Conservation (phyloP, 2,797 vertebrate species). For the Taenioides sp. region DNA sequence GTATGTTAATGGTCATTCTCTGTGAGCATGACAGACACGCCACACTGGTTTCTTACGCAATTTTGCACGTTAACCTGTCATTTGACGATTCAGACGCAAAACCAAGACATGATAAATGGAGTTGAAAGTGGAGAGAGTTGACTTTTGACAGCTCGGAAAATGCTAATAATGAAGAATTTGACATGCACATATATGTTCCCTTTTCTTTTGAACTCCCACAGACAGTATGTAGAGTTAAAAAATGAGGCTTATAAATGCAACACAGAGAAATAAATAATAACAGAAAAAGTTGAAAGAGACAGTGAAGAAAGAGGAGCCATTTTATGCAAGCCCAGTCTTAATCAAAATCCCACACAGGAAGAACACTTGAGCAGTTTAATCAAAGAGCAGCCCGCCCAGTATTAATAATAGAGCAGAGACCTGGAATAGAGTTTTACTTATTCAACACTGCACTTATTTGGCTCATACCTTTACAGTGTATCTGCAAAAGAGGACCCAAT, state of each 20-base stretch:
- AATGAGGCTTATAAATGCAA: neutral
- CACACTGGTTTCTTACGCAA: conserved; percentile 38
- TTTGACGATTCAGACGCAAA: conserved; percentile 36
- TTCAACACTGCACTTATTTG: conserved; percentile 78
- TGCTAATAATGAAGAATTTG: conserved; percentile 27
- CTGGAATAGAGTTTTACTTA: conserved; percentile 87
- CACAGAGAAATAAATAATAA: neutral
- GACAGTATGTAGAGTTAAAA: neutral
- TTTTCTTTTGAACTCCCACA: conserved; percentile 5
- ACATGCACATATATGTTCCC: conserved; percentile 20
- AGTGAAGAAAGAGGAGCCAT: conserved; percentile 42
- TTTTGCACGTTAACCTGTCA: conserved; percentile 36
- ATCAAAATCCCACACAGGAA: conserved; percentile 81
- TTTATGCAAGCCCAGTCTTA: conserved; percentile 72
- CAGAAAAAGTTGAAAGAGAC: conserved; percentile 15
- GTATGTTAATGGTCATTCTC: conserved; percentile 16
- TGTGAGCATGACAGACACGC: conserved; percentile 33
- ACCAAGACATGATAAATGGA: conserved; percentile 20
- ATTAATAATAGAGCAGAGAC: conserved; percentile 83
- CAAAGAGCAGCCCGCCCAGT: conserved; percentile 79
- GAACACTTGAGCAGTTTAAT: conserved; percentile 81
- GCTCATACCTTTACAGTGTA: conserved; percentile 72
- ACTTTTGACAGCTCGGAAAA: neutral
- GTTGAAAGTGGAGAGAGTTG: neutral
- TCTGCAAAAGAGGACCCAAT: neutral